Conservation (phyloP, 2,113 vertebrate genomes). For the Cyanoderma ruficeps region DNA sequence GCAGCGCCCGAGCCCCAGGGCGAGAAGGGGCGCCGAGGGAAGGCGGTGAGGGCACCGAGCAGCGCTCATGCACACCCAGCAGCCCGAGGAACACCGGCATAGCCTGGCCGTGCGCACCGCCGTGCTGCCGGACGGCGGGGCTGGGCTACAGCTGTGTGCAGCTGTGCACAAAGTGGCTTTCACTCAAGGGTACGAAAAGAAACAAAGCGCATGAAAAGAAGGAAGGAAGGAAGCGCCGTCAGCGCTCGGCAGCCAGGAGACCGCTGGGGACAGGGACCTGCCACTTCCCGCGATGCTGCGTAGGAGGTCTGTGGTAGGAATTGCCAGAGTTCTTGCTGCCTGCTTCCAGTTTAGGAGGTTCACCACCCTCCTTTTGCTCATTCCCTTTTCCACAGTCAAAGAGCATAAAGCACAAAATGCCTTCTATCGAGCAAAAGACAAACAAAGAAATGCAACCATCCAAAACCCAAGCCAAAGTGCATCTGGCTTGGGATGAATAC, state of each 20-base stretch:
- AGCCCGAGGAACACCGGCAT: background rate
- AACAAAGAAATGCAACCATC: constrained; percentile 58
- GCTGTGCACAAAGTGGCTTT: background rate
- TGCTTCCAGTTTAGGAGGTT: background rate
- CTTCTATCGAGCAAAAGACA: constrained; percentile 41
- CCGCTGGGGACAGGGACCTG: background rate
- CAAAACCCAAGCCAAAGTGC: constrained; percentile 11
- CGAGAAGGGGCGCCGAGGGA: background rate
- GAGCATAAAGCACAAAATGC: constrained; percentile 26
- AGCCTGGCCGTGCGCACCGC: fast-evolving
- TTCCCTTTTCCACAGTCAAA: background rate
- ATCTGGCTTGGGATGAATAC: constrained; percentile 55
- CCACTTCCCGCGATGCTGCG: background rate
- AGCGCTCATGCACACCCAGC: fast-evolving
- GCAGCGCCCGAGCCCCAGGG: background rate
- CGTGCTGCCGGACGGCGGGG: background rate
- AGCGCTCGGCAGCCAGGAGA: background rate
- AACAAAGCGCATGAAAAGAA: background rate
- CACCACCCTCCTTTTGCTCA: background rate
- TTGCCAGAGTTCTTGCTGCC: background rate
- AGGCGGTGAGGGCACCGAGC: background rate
- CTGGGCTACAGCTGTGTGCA: background rate
- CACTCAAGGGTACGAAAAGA: background rate
- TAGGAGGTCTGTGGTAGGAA: background rate
- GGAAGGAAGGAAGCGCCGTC: background rate